Base-by-base conservation (phyloP, 1,140 invertebrate species). In the Drosophila fuyamai region DNA sequence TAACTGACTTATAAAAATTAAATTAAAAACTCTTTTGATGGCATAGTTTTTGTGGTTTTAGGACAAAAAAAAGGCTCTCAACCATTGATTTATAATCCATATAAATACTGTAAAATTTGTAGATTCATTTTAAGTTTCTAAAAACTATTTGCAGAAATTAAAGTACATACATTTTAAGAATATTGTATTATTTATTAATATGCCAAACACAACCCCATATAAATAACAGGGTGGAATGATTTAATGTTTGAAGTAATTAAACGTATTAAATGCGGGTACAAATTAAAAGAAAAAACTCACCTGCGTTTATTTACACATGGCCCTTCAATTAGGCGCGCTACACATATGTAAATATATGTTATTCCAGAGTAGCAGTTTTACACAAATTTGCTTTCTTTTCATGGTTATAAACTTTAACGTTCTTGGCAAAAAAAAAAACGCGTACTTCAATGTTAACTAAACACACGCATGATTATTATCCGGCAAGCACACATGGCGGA, bases 401-500 rank as follows among this genome's bases (percentile, higher is more conserved):
- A 67, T 18, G 48, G 66, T 27, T 38, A 67, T 70, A 16, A 70
- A 56, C 35, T 48, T 70, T 68, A 41, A 68, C 47, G 41, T 23
- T 38, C 8, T 2, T 36, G 7, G 13, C 16, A 41, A 32, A 23
- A 44, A 10, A 55, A 7, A 46, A 54, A n/a, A 38, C 41, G 32
- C 18, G 12, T 18, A 46, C 40, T 61, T 66, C 61, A 66, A 66
- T 59, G 56, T 66, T 66, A 66, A 66, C 62, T 66, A 66, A 66
- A 66, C 36, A 23, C 27, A 61, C 27, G 16, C 48, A 18, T 40
- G 46, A 29, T 63, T 67, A 67, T 67, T 63, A 65, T 41, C 38
- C 59, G n/a, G 29, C 7, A 43, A 36, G 18, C 14, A 48, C 35
- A 40, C 59, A 48, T 43, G 57, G 27, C n/a, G 8, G 2, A n/a